Evolutionary conservation across 2,113 vertebrate species (phyloP), one percentile per base, ranked within the genome.

Genomic region (Urocolius indicus): DNA sequence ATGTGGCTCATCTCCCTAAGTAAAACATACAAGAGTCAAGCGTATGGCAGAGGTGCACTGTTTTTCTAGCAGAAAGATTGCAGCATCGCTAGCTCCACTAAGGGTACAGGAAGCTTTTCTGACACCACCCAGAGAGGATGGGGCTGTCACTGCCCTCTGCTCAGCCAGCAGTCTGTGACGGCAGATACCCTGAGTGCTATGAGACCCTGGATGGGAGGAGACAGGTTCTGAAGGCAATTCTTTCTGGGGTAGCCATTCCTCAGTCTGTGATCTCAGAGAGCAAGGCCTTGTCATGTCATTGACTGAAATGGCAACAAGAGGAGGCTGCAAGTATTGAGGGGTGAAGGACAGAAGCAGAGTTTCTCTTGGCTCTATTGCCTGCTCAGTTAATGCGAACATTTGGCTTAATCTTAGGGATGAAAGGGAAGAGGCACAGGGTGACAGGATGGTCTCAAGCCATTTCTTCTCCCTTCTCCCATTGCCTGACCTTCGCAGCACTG

Each of bases 31-130:
- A 52, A n/a, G 3, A 22, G 9, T 16, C 27, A 67, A 41, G 27
- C 2, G 1, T 67, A 26, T 18, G 15, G 13, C 7, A 65, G 27
- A 69, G 0, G 1, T 38, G n/a, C n/a, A 24, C 5, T 72, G 2
- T 4, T 83, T 46, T 71, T 9, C 38, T 29, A n/a, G 41, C 30
- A 77, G 36, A 68, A 38, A 36, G 7, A 46, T 4, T 41, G 21
- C 19, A 61, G 41, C 23, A n/a, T 38, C 1, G 1, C 15, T 61
- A 45, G 19, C 11, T 21, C 14, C 30, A 6, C 30, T 66, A 58
- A 68, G 17, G 22, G 21, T 16, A 16, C 41, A 61, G 29, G 17
- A 69, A 16, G 13, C 38, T 84, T 89, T 6, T 46, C 24, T 84
- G 46, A 43, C 30, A 13, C 10, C 32, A 21, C 13, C 5, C 19